Conservation (phyloP, 2,113 vertebrate genomes). For the Himantopus leucocephalus region DNA sequence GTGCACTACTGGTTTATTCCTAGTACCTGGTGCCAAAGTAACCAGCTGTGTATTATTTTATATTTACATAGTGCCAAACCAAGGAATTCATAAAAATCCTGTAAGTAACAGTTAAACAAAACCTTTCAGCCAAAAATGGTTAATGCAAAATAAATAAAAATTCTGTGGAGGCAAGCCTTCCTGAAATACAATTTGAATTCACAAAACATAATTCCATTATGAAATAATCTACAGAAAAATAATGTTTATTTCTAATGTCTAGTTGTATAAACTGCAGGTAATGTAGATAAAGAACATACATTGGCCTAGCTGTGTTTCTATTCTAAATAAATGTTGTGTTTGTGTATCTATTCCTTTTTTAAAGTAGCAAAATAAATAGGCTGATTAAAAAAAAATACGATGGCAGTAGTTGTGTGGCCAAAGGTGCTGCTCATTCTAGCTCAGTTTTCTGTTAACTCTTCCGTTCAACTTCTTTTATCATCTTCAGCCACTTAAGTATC, state of each 20-base stretch:
- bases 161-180: neutral
- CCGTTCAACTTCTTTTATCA: neutral
- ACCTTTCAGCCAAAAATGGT: neutral
- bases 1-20: neutral
- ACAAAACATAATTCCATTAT: neutral
- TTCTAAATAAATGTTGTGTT: neutral
- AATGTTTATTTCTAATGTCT: neutral
- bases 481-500: neutral
- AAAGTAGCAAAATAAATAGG: neutral
- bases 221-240: neutral
- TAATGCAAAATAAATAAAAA: neutral
- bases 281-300: neutral
- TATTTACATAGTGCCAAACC: neutral
- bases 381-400: neutral
- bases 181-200: neutral
- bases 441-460: neutral
- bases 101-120: neutral
- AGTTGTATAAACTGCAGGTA: neutral
- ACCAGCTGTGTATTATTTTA: neutral
- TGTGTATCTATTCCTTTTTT: neutral
- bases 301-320: neutral
- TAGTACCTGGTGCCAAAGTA: neutral
- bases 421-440: neutral
- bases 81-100: neutral
- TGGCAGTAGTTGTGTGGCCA: neutral